Base-by-base conservation (phyloP, 2,888 invertebrate genomes). In the Ptychoptera contaminata region DNA sequence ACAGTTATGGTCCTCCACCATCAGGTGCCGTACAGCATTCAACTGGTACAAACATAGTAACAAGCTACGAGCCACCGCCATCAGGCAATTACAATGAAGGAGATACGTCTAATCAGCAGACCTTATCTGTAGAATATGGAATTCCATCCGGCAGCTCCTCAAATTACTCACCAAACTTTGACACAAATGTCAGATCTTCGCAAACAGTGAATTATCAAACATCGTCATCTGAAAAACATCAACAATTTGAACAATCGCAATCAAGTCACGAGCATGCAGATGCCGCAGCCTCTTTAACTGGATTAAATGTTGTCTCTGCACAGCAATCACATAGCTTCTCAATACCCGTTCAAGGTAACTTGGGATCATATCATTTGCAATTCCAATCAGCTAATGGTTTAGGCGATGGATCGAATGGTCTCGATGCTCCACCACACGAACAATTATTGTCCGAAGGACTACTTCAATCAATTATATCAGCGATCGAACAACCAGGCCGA, bases 371-470 rank as follows among this genome's bases (percentile, higher is more conserved):
- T 56, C 78, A 80, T 1, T 63, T 87, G 11, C 83, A 87, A 58
- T 84, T 85, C 41, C 83, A 83, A 55, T 69, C 81, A 0, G 77
- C 81, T 1, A 74, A 77, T 51, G 72, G 71, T 10, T 58, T 65
- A 55, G 69, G 58, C 51, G 56, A 4, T 15, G 47, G 49, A 10
- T 16, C 42, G 7, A 57, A 58, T 38, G 68, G 69, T 0, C 65
- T 65, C 5, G 65, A 68, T 8, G 69, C 71, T 50, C 76, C 82
- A 42, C 63, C 67, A 10, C 86, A 87, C 53, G 80, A 81, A 11
- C 82, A 85, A 58, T 71, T 87, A 0, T 62, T 87, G 1, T 84
- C 84, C 0, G 79, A 85, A 56, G 85, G 82, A 2, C 67, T 88
- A 0, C 60, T 87, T 2, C 84, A 86, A 57, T 82, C 85, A 43